Evolutionary conservation across 2,113 vertebrate species (phyloP), one percentile per base, ranked within the genome.

Genomic region (Phaethornis superciliosus): DNA sequence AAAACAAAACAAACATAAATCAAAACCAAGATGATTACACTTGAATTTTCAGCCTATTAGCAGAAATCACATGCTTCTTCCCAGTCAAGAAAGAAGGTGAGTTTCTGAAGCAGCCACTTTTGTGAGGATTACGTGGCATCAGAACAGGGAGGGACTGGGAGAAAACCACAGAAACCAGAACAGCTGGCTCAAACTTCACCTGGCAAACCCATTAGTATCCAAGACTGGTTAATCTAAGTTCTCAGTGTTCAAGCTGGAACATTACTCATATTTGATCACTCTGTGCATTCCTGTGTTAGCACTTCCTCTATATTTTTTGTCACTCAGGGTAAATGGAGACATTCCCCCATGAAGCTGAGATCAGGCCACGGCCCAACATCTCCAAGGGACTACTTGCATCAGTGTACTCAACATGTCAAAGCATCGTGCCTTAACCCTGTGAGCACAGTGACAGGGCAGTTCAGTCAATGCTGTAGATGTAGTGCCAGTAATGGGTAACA

Each of bases 301-400:
- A 9, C 30, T 49, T 47, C 65, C 62, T 68, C 32, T 32, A 1
- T 21, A 40, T 54, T 80, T 77, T 72, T 44, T 75, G 62, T 56
- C 71, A 87, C 0, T 0, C 3, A 2, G 91, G 47, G 33, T 32
- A 20, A 71, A 32, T 6, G 9, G 56, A 75, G 69, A 63, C 32
- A 67, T 5, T 11, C 6, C 20, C 28, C 35, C 0, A 0, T 9
- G 40, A 0, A 1, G 21, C 63, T 65, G 59, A 83, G 79, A 55
- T 44, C 76, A 40, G 68, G 23, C 37, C 14, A 6, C 0, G 2
- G 64, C 76, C 75, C 42, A 33, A 0, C 72, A 44, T 40, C 90
- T 88, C 79, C 56, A 32, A 88, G 90, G 85, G 44, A 13, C 52
- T n/a, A 68, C 83, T 63, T 52, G 21, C 68, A 75, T 85, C 88